These are phyloP conservation scores for Rhadinocentrus ornatus DNA, from an alignment of 2,797 vertebrate species.

Conservation along the genomic window DNA sequence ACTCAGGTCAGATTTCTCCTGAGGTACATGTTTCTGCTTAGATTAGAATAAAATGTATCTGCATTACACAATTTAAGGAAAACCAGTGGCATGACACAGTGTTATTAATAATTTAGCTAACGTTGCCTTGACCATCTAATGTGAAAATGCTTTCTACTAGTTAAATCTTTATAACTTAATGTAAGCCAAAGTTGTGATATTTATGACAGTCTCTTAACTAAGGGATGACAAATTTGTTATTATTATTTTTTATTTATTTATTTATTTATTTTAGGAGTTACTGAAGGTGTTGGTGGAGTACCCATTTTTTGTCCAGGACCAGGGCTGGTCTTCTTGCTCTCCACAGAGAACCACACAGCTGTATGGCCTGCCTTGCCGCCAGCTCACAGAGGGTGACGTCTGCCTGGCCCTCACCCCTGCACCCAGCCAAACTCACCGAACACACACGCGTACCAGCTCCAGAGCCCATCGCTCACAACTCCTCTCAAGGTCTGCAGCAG, in stretches of 20 bases:
- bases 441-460: slow-evolving; percentile 55
- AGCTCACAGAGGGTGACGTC: slow-evolving; percentile 82
- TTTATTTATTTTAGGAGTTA: slow-evolving; percentile 79
- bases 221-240: slow-evolving; percentile 47
- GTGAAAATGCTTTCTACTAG: slow-evolving; percentile 3
- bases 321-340: slow-evolving; percentile 87
- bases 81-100: neutral
- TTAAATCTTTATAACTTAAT: neutral
- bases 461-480: slow-evolving; percentile 61
- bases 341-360: slow-evolving; percentile 82
- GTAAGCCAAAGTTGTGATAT: slow-evolving; percentile 9
- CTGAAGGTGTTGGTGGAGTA: slow-evolving; percentile 87
- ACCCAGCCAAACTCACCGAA: slow-evolving; percentile 63
- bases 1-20: slow-evolving; percentile 81
- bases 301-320: slow-evolving; percentile 85
- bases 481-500: slow-evolving; percentile 50
- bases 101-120: neutral
- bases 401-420: slow-evolving; percentile 84
- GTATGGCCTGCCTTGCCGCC: slow-evolving; percentile 83
- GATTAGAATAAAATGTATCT: neutral
- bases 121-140: neutral
- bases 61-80: neutral
- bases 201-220: slow-evolving; percentile 6
- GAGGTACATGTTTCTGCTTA: neutral
- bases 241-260: too few species aligned